Evolutionary conservation across 1,140 invertebrate genomes (phyloP), one percentile per base, ranked within the genome.

Genomic region (Brevipalpus yothersi): DNA sequence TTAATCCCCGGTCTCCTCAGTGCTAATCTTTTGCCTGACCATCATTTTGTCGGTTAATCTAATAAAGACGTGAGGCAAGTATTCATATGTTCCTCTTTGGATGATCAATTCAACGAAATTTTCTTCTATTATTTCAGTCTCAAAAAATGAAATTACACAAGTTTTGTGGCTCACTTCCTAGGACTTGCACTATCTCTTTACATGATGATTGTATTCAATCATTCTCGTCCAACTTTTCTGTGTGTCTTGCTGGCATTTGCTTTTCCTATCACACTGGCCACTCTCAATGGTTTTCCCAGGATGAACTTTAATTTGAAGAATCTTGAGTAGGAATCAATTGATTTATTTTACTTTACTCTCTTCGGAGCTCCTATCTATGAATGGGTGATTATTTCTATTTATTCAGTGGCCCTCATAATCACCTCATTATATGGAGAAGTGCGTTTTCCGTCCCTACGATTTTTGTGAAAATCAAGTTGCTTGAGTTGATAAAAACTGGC

Each of bases 1-100:
- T 93, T 99, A 10, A 87, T 99, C 65, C 95, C 94, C 19, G 95
- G 95, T 61, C 96, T 98, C 64, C 98, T 99, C 71, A 96, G 99
- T 69, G 94, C 95, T 2, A 76, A 99, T 1, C 74, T 99, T 17
- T 76, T 97, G 15, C 79, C 95, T 66, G n/a, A n/a, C n/a, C n/a
- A n/a, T n/a, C n/a, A n/a, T n/a, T n/a, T n/a, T n/a, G n/a, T n/a
- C n/a, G n/a, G n/a, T n/a, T n/a, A n/a, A n/a, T n/a, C n/a, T n/a
- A n/a, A n/a, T n/a, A 99, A 95, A 75, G 95, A 99, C 76, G 77
- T 83, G 64, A 79, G 77, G 78, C 79, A 70, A 66, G 66, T 65
- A 39, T 42, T 43, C 39, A 19, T 9, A n/a, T 49, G 15, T n/a
- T 49, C n/a, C n/a, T n/a, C n/a, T n/a, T 58, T 41, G 56, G 39